Evolutionary conservation across 2,113 vertebrate species (phyloP).

Genomic region (Jaculus jaculus): DNA sequence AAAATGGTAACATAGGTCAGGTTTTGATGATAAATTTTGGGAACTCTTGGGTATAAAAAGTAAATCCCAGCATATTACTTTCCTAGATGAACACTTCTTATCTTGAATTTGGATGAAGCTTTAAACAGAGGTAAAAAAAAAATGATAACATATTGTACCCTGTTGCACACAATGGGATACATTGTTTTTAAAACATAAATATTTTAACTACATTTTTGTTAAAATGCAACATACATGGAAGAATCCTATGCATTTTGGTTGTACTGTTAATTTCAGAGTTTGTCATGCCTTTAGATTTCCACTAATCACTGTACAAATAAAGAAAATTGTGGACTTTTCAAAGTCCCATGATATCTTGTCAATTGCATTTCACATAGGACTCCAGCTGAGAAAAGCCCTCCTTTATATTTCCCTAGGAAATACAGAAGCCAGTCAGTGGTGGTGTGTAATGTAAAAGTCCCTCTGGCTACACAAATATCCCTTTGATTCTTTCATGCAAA

Average conservation of each 20-base stretch:
- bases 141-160: neutral
- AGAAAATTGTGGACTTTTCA: neutral
- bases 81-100: neutral
- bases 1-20: neutral
- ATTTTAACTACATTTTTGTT: neutral
- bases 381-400: neutral
- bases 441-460: neutral
- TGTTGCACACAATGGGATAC: neutral
- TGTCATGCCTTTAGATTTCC: conserved; percentile 6
- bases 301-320: neutral
- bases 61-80: neutral
- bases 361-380: neutral
- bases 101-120: neutral
- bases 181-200: neutral
- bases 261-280: neutral
- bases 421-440: neutral
- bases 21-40: neutral
- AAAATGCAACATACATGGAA: neutral
- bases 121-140: neutral
- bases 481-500: neutral
- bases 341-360: neutral
- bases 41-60: neutral
- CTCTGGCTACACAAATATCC: neutral
- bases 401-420: neutral
- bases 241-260: neutral